Base-by-base conservation (phyloP, 2,888 invertebrate genomes). In the Eristalis intricaria region DNA sequence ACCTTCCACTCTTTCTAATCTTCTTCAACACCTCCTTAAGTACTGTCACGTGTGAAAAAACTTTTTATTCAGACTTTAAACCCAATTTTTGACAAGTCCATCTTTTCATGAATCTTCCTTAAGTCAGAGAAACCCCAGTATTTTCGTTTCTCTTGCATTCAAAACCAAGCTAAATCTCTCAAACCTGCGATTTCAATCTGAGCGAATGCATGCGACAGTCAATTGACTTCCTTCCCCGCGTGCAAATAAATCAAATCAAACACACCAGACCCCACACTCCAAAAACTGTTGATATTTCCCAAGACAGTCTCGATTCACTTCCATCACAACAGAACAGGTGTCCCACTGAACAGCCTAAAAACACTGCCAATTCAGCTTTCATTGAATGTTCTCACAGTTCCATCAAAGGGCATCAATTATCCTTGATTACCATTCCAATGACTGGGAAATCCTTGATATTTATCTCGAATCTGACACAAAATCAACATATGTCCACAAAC, bases 391-490 rank as follows among this genome's bases (percentile, higher is more conserved):
- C 66, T 71, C 71, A 65, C 66, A 68, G 26, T 75, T 32, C 11
- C 19, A 19, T 38, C 13, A 38, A 35, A 56, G 40, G 38, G 65
- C 68, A 32, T 50, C 56, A 69, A 69, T 74, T 50, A 84, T 74
- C 74, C 60, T 50, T 75, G 75, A 79, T 65, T 70, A 66, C 69
- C 71, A 79, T 71, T 75, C 60, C 69, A 80, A 81, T 69, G 64
- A 8, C 19, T 69, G 50, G 71, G 76, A n/a, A 32, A 63, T 26
- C 81, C 73, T 69, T 82, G 22, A 71, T 60, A 71, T 60, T 38
- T 71, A 66, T 50, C 70, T 40, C 68, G 76, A 81, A 81, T 81
- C 81, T 32, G 82, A 81, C 69, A 74, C 76, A 74, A 85, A 81
- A 70, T 78, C 68, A 85, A 76, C 74, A 82, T 73, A 70, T 38